Evolutionary conservation across 2,113 vertebrate species (phyloP).

Genomic region (Calyptomena viridis): DNA sequence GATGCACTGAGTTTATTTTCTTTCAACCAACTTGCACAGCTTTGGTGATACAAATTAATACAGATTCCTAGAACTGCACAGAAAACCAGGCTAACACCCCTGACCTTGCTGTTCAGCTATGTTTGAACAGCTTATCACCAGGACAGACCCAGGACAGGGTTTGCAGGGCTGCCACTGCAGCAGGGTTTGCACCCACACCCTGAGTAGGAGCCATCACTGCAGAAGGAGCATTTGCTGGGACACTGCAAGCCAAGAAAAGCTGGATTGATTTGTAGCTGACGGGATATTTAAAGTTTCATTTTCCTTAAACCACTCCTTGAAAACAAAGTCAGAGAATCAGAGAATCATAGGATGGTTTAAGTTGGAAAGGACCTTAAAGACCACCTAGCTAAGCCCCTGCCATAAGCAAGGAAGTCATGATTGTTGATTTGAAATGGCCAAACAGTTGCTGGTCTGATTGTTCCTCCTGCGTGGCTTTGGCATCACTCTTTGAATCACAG

Average conservation of each 20-base stretch:
- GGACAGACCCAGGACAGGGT: background rate
- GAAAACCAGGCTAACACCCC: background rate
- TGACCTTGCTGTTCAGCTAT: background rate
- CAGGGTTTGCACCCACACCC: background rate
- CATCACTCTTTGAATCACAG: background rate
- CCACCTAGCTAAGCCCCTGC: background rate
- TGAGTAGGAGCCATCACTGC: accelerated
- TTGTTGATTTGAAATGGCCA: background rate
- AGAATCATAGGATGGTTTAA: background rate
- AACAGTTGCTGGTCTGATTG: background rate
- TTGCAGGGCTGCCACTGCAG: background rate
- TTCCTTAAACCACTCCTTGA: background rate
- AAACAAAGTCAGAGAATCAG: background rate
- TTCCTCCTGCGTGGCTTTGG: background rate
- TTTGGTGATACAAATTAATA: background rate
- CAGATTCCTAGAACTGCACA: background rate
- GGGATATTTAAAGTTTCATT: background rate
- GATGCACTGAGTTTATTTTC: background rate
- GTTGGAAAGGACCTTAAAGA: background rate
- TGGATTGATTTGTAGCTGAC: background rate
- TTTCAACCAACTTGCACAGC: background rate
- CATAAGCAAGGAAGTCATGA: background rate
- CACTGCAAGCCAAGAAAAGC: background rate
- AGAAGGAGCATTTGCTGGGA: background rate
- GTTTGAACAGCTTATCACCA: background rate